phyloP scores from a whole-genome alignment of 2,113 vertebrate genomes.

The Ornithorhynchus anatinus region DNA sequence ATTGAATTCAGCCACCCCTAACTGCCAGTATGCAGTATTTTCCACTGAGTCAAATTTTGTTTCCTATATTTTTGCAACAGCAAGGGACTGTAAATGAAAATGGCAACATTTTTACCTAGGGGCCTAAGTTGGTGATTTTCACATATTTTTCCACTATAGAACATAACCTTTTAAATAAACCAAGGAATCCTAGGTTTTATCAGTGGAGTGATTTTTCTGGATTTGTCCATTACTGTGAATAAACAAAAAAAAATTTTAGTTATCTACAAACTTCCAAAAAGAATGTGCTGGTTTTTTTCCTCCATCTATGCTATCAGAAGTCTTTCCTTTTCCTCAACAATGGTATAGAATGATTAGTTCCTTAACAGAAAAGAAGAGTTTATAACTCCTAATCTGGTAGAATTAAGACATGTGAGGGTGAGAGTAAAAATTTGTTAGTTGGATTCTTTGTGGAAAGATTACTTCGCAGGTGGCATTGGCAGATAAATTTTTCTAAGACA shows the following conservation, averaged over 20 bases:
- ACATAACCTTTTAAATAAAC: not conserved
- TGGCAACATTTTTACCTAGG: not conserved
- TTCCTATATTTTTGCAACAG: not conserved
- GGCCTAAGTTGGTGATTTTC: not conserved
- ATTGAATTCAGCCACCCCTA: not conserved
- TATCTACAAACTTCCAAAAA: too few relatives aligned
- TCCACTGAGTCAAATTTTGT: too few relatives aligned
- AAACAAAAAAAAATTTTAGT: too few relatives aligned
- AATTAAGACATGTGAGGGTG: not conserved
- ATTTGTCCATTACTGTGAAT: too few relatives aligned
- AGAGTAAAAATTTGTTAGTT: not conserved
- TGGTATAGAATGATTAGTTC: too few relatives aligned
- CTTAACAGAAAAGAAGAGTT: not conserved
- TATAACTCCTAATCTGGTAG: too few relatives aligned
- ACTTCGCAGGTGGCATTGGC: not conserved
- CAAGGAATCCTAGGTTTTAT: not conserved
- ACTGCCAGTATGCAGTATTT: not conserved
- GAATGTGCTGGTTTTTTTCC: too few relatives aligned
- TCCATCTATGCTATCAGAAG: too few relatives aligned
- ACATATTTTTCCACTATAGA: not conserved
- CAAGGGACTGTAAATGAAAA: not conserved
- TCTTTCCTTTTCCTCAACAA: too few relatives aligned
- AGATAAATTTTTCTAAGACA: not conserved
- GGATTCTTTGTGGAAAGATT: not conserved
- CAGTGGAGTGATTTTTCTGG: not conserved